Evolutionary conservation across 2,113 vertebrate genomes (phyloP).

Genomic region (Strix uralensis): DNA sequence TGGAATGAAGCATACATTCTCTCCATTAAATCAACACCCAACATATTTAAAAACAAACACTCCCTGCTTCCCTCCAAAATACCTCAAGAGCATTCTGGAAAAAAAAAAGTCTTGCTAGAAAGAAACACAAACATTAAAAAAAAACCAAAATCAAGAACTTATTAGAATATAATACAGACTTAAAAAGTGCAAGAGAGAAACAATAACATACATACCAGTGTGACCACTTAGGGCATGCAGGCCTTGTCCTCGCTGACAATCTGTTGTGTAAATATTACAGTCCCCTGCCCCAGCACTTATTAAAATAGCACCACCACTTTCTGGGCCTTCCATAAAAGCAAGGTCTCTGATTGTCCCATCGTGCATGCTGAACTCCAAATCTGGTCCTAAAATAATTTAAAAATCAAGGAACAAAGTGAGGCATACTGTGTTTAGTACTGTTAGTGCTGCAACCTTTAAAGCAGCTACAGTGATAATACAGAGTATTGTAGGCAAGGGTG

Average conservation of each 20-base stretch:
- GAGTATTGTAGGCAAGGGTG: background rate
- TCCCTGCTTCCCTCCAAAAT: background rate
- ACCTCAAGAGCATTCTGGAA: background rate
- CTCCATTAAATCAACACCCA: background rate
- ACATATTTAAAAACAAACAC: background rate
- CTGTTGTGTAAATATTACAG: slow-evolving; percentile 94
- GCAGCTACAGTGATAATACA: background rate
- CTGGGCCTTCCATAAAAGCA: slow-evolving; percentile 98
- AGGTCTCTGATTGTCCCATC: slow-evolving; percentile 97
- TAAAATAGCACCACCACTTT: slow-evolving; percentile 94
- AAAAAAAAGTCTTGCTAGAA: background rate
- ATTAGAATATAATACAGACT: background rate
- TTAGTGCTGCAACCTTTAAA: background rate
- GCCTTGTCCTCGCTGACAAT: slow-evolving; percentile 93
- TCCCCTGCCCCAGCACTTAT: slow-evolving; percentile 98
- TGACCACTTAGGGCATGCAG: slow-evolving; percentile 93
- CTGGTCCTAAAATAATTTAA: slow-evolving; percentile 81
- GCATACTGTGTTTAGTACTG: background rate
- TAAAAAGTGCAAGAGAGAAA: background rate
- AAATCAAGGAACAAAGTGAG: background rate
- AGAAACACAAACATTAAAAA: background rate
- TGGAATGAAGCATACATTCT: background rate
- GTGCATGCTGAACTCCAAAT: slow-evolving; percentile 97
- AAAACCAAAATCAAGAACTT: fast-evolving
- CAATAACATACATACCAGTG: slow-evolving; percentile 75